Evolutionary conservation across 2,797 vertebrate species (phyloP), one percentile per base, ranked within the genome.

Genomic region (Sitta carolinensis): DNA sequence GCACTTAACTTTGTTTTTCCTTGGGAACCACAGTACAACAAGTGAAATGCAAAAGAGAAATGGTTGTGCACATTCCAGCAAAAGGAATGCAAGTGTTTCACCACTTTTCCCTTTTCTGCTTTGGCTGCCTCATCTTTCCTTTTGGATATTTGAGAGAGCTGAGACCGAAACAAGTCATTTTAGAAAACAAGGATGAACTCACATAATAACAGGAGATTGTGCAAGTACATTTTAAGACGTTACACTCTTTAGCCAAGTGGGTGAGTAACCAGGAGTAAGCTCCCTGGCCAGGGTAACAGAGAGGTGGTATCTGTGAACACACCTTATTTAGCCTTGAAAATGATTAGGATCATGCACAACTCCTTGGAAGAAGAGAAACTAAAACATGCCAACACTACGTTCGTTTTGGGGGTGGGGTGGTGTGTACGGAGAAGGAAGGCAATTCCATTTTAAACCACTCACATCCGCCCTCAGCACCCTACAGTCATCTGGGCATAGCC

Each of bases 1-100:
- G 95, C 94, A 95, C 67, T 88, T 88, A 84, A 84, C 57, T 94
- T 92, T 94, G 91, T 94, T 96, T 95, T 95, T 90, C 80, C 91
- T 95, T 90, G 85, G 91, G 94, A 97, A 91, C 89, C 87, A 74
- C 95, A 95, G 85, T 27, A 84, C 69, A 94, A 93, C 80, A 95
- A 96, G 93, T 90, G 91, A 93, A 94, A 94, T 5, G 57, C 58
- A 79, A 57, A 93, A 93, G 52, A 84, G 85, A 86, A 94, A 86
- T 11, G 26, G 74, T 50, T 88, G 70, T 32, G 67, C 81, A 82
- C 67, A 78, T 92, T 94, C 92, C 90, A 94, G 82, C 54, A 77
- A 70, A 81, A 94, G 85, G 93, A 96, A 94, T 91, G 77, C 50
- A 79, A 93, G 45, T 14, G 38, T 93, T 97, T 91, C 63, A 93